Evolutionary conservation across 2,797 vertebrate species (phyloP), one percentile per base, ranked within the genome.

Genomic region (Lacerta bilineata): DNA sequence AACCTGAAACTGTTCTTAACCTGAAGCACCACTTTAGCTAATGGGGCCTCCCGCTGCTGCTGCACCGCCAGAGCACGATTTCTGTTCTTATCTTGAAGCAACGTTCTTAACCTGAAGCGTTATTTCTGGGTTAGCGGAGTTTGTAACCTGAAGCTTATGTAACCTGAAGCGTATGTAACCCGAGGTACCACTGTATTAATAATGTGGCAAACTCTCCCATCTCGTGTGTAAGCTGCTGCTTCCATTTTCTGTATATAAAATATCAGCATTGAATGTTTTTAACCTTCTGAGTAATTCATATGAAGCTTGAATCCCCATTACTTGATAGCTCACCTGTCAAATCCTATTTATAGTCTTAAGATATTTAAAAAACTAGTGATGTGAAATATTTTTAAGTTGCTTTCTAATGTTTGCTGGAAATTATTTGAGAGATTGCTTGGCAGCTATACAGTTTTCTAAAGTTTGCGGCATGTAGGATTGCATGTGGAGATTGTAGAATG

Each of bases 171-270:
- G 33, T 33, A 33, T 33, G 33, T 33, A 33, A 33, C 33, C 33
- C 33, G 33, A 33, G 33, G 33, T 33, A 33, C 33, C 33, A 33
- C 33, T 33, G 33, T 33, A 33, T 61, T 68, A 29, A 29, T 25
- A 82, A 29, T 15, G 25, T 27, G 23, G 64, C 25, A n/a, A 3
- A 39, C 23, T 39, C 84, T 93, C 90, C 87, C 90, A 55, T 90
- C 88, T 39, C 29, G 27, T n/a, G 7, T n/a, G 8, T 82, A 69
- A 33, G 2, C 8, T 83, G n/a, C 64, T 72, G 6, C 18, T 79
- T 79, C 15, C 10, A 15, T 43, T 2, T 77, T 41, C 29, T 36
- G 13, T 15, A 33, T 61, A 71, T 59, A 46, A 85, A 43, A 43
- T 39, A 33, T 13, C 36, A 25, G 15, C 29, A 50, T 8, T 50